phyloP scores from a whole-genome alignment of 2,797 vertebrate genomes.

The Sparidentex hasta region DNA sequence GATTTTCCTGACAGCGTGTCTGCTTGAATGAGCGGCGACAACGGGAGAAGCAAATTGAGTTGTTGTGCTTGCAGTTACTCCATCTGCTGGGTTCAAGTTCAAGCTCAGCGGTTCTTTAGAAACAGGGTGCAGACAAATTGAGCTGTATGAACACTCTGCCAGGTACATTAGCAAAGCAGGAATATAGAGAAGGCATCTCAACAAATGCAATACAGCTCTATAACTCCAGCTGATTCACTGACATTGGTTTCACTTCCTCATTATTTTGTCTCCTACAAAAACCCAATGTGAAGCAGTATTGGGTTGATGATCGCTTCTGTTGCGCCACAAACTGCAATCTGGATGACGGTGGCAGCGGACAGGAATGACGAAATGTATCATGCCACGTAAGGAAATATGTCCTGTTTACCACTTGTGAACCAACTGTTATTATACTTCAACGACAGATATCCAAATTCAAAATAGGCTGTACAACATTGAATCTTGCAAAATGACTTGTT shows the following conservation, averaged over 20 bases:
- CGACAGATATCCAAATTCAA: too few species aligned
- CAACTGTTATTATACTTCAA: background rate
- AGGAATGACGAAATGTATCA: too few species aligned
- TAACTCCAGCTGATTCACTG: background rate
- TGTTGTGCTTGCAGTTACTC: background rate
- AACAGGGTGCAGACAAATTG: background rate
- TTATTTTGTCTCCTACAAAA: background rate
- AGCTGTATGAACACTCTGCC: background rate
- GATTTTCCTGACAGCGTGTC: constrained; percentile 29
- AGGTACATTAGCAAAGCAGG: background rate
- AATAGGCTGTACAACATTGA: too few species aligned
- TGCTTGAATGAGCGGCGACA: constrained; percentile 1
- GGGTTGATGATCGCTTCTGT: background rate
- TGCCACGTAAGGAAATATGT: too few species aligned
- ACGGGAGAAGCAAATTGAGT: background rate
- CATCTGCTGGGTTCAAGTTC: background rate
- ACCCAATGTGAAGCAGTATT: background rate
- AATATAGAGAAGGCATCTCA: background rate
- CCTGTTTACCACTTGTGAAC: background rate
- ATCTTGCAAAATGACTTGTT: too few species aligned
- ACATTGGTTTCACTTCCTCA: background rate
- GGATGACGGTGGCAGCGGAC: background rate
- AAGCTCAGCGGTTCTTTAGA: background rate
- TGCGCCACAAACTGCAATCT: background rate
- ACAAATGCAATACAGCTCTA: background rate